Evolutionary conservation across 2,888 invertebrate species (phyloP).

Genomic region (Tipula helvola): DNA sequence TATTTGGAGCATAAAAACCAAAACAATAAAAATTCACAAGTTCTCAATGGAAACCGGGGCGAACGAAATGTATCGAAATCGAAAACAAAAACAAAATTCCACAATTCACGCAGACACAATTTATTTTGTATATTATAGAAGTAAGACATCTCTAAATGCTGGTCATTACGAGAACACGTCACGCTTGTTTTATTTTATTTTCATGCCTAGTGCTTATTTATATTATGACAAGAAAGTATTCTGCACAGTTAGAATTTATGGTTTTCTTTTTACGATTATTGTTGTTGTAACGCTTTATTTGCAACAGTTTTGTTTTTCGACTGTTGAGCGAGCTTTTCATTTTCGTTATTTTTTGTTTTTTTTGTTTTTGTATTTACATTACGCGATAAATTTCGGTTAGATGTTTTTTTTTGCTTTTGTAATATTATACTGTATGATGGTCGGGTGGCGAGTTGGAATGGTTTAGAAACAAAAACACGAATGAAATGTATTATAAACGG

Average conservation of each 20-base stretch:
- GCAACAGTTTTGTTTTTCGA: background rate
- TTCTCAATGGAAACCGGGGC: too few species aligned
- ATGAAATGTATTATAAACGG: background rate
- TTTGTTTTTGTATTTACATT: background rate
- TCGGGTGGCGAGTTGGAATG: background rate
- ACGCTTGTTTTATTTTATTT: background rate
- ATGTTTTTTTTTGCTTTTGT: background rate
- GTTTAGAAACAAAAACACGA: background rate
- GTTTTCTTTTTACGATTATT: background rate
- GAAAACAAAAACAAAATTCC: too few species aligned
- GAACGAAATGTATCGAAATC: too few species aligned
- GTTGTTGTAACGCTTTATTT: background rate
- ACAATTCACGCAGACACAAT: too few species aligned
- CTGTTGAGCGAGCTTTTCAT: background rate
- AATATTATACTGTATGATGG: background rate
- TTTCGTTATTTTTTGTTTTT: background rate
- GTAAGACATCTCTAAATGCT: background rate
- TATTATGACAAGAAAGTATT: background rate
- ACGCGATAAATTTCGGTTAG: background rate
- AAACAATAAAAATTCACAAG: too few species aligned
- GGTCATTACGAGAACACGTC: background rate
- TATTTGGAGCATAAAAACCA: too few species aligned
- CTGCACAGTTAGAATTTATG: background rate
- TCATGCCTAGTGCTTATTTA: background rate
- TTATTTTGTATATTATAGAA: too few species aligned